Conservation (phyloP, 1,140 invertebrate species). For the Orussus abietinus region DNA sequence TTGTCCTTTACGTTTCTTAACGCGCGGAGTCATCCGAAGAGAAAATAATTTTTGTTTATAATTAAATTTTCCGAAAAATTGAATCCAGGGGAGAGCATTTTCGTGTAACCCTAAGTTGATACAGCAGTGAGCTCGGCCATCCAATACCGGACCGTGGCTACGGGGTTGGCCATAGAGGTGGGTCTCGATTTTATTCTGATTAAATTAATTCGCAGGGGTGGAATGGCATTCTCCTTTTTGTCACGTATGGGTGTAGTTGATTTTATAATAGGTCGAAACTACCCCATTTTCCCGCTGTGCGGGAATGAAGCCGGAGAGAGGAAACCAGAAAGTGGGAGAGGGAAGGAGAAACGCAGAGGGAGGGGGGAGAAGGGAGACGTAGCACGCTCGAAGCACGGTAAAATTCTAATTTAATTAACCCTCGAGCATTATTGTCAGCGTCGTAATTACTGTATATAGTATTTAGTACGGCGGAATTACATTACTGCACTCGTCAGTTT, state of each 20-base stretch:
- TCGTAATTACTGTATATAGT: conserved; percentile 30
- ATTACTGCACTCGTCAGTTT: neutral
- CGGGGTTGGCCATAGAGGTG: too few species aligned
- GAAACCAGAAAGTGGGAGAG: neutral
- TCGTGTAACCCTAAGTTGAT: too few species aligned
- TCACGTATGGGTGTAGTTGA: conserved; percentile 39
- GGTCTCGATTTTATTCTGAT: conserved; percentile 27
- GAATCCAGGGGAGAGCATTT: too few species aligned
- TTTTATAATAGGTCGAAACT: conserved; percentile 37
- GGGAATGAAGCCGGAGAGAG: conserved; percentile 25
- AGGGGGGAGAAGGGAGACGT: too few species aligned
- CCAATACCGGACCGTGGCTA: too few species aligned
- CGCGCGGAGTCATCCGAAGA: too few species aligned
- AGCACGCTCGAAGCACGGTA: conserved; percentile 23
- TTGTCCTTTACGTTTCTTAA: too few species aligned
- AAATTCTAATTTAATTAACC: conserved; percentile 43
- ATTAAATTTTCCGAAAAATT: too few species aligned
- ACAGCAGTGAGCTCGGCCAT: too few species aligned
- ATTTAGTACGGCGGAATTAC: too few species aligned
- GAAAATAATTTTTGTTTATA: too few species aligned
- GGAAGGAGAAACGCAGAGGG: neutral
- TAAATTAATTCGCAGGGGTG: conserved; percentile 27
- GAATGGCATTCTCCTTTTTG: conserved; percentile 28
- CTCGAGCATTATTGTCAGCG: conserved; percentile 30
- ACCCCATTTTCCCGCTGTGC: conserved; percentile 23